Evolutionary conservation across 2,797 vertebrate species (phyloP).

Genomic region (Siniperca scherzeri): DNA sequence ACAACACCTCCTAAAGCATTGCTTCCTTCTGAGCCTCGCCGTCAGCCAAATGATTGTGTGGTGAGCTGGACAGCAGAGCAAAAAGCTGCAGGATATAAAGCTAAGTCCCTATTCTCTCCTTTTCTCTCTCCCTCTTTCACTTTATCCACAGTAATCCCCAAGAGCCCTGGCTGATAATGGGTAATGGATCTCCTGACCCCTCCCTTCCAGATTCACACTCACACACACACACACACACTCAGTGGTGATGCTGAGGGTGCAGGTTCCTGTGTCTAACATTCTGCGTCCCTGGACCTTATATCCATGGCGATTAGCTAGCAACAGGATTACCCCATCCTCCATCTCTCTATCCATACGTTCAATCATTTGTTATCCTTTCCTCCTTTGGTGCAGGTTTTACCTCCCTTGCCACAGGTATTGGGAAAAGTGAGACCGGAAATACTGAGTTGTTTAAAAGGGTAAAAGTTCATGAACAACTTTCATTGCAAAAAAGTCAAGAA

Average conservation of each 20-base stretch:
- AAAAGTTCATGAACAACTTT: constrained; percentile 37
- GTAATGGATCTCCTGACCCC: constrained; percentile 71
- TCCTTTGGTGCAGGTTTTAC: constrained; percentile 12
- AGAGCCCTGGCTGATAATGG: constrained; percentile 69
- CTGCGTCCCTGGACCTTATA: constrained; percentile 30
- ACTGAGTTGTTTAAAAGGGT: constrained; percentile 11
- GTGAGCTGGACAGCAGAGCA: constrained; percentile 53
- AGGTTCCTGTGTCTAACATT: constrained; percentile 54
- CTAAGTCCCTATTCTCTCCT: constrained; percentile 62
- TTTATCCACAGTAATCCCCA: constrained; percentile 75
- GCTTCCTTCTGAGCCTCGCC: constrained; percentile 14
- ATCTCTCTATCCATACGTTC: constrained; percentile 37
- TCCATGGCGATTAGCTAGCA: constrained; percentile 65
- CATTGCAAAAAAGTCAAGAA: constrained; percentile 14
- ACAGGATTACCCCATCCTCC: constrained; percentile 67
- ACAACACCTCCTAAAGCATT: constrained; percentile 23
- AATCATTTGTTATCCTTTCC: constrained; percentile 24
- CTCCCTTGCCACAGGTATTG: constrained; percentile 8
- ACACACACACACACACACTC: constrained; percentile 23
- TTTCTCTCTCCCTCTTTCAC: constrained; percentile 52
- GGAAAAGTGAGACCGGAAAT: not conserved
- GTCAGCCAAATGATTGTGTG: constrained; percentile 63
- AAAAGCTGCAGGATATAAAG: constrained; percentile 62
- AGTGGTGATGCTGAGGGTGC: constrained; percentile 53
- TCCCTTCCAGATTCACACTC: constrained; percentile 27